Conservation (phyloP, 2,888 invertebrate genomes). For the Macropis europaea region DNA sequence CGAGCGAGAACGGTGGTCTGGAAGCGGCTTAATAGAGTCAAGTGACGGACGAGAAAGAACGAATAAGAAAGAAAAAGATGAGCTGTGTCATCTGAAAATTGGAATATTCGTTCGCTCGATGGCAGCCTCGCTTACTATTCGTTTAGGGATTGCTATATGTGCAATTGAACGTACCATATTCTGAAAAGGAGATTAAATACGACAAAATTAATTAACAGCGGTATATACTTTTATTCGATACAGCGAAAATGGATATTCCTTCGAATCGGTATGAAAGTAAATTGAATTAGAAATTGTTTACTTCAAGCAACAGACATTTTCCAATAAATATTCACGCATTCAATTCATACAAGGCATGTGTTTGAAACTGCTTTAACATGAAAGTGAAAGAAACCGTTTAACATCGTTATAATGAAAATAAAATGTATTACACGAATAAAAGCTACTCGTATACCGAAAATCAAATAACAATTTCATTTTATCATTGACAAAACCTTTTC, state of each 20-base stretch:
- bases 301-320: background rate
- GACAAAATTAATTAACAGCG: conserved; percentile 33
- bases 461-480: too few relatives aligned
- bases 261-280: background rate
- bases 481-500: background rate
- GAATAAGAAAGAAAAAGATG: conserved; percentile 39
- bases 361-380: too few relatives aligned
- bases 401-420: too few relatives aligned
- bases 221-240: background rate
- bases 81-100: conserved; percentile 50
- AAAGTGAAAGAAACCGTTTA: too few relatives aligned
- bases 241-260: background rate
- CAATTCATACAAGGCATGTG: background rate
- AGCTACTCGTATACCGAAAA: too few relatives aligned
- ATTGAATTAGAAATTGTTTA: background rate
- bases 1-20: conserved; percentile 22
- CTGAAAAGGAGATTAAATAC: conserved; percentile 17
- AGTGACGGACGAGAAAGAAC: conserved; percentile 43
- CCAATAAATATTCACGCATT: background rate
- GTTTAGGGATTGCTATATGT: conserved; percentile 35
- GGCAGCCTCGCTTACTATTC: conserved; percentile 34
- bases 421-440: too few relatives aligned
- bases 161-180: conserved; percentile 22
- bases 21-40: conserved; percentile 52
- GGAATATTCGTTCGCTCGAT: conserved; percentile 54